Conservation (phyloP, 2,797 vertebrate genomes). For the Myotis findleyi region DNA sequence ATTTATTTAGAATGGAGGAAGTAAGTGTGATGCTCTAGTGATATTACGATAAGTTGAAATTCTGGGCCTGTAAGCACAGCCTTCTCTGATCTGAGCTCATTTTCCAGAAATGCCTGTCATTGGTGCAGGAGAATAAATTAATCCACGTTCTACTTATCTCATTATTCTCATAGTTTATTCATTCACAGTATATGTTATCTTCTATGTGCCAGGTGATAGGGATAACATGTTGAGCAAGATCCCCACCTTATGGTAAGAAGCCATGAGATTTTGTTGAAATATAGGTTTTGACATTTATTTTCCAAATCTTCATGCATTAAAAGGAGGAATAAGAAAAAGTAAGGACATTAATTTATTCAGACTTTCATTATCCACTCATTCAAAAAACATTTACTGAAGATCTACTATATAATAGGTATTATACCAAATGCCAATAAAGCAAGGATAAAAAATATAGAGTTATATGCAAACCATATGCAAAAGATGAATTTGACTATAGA, state of each 20-base stretch:
- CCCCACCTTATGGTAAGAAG: not conserved
- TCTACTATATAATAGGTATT: not conserved
- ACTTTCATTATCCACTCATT: not conserved
- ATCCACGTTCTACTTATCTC: not conserved
- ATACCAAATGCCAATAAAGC: not conserved
- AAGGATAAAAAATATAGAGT: not conserved
- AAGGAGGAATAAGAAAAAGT: not conserved
- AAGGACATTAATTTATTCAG: not conserved
- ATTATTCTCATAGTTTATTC: not conserved
- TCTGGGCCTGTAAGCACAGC: not conserved
- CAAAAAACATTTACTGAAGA: not conserved
- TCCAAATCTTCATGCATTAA: not conserved
- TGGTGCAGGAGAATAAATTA: not conserved
- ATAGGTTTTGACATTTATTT: not conserved
- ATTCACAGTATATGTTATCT: not conserved
- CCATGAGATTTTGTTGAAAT: not conserved
- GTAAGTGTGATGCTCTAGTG: not conserved
- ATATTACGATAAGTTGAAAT: not conserved
- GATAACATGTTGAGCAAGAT: not conserved
- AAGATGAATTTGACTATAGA: not conserved
- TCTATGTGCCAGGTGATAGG: not conserved
- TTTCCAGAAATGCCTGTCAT: constrained; percentile 6
- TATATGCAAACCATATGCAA: not conserved
- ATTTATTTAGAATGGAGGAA: constrained; percentile 33
- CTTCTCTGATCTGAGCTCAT: not conserved